phyloP scores from a whole-genome alignment of 1,140 invertebrate species.

The Aphis gossypii region DNA sequence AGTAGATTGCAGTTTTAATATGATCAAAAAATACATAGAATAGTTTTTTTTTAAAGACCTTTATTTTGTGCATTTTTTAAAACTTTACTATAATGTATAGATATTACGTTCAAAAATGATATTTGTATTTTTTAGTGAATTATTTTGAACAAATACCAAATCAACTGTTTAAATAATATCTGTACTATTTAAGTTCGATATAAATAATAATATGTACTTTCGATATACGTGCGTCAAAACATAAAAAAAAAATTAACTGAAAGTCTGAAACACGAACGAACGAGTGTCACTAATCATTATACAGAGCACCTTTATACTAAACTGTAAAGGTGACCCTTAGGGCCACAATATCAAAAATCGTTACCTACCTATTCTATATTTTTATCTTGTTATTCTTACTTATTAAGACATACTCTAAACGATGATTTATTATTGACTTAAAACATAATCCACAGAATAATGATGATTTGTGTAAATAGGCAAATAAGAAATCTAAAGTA shows the following conservation, averaged over 20 bases:
- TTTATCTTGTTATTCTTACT: background rate
- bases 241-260: background rate
- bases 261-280: too few species aligned
- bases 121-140: background rate
- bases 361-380: background rate
- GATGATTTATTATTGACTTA: background rate
- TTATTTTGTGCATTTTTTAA: background rate
- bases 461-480: background rate
- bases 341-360: background rate
- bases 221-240: background rate
- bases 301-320: too few species aligned
- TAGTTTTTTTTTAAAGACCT: background rate
- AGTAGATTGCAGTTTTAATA: too few species aligned
- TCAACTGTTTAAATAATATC: constrained; percentile 13
- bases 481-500: too few species aligned
- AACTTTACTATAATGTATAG: background rate
- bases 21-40: background rate
- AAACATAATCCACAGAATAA: background rate
- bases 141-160: background rate
- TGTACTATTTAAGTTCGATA: background rate
- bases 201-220: background rate
- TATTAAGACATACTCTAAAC: background rate
- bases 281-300: too few species aligned
- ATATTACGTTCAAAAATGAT: background rate
- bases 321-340: background rate